A percentile compares a stretch with the other conserved stretches of the same genome.
phyloP scores from a whole-genome alignment of 2,888 invertebrate genomes.

The Noctua comes region DNA sequence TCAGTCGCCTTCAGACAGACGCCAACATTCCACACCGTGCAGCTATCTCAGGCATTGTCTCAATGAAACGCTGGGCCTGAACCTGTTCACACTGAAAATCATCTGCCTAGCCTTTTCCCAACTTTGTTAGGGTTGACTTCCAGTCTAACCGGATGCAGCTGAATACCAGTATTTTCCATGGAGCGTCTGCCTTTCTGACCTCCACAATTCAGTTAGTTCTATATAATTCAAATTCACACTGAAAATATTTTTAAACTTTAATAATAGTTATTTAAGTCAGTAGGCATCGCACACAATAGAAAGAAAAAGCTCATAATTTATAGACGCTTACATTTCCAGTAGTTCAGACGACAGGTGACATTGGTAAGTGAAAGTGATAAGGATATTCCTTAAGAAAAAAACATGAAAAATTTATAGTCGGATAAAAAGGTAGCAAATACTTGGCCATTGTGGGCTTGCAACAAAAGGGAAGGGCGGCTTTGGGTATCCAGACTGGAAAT shows the following conservation, averaged over 20 bases:
- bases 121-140: too few relatives aligned
- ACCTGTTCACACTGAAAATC: too few relatives aligned
- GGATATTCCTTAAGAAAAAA: slow-evolving; percentile 42
- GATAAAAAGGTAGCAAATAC: slow-evolving; percentile 16
- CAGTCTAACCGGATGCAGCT: too few relatives aligned
- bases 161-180: too few relatives aligned
- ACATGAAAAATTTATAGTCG: slow-evolving; percentile 18
- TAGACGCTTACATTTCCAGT: slow-evolving; percentile 55
- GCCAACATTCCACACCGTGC: neutral
- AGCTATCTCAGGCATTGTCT: neutral
- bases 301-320: slow-evolving; percentile 59
- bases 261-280: neutral
- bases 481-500: slow-evolving; percentile 23
- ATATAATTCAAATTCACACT: too few relatives aligned
- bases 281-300: slow-evolving; percentile 26
- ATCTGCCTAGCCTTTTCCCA: too few relatives aligned
- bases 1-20: neutral
- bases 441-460: neutral
- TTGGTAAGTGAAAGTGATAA: slow-evolving; percentile 56
- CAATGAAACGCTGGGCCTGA: too few relatives aligned
- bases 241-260: too few relatives aligned
- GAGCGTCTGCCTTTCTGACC: too few relatives aligned
- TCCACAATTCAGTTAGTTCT: too few relatives aligned
- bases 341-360: slow-evolving; percentile 52
- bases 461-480: slow-evolving; percentile 7